Evolutionary conservation across 2,113 vertebrate genomes (phyloP), one percentile per base, ranked within the genome.

Genomic region (Syngnathus floridae): DNA sequence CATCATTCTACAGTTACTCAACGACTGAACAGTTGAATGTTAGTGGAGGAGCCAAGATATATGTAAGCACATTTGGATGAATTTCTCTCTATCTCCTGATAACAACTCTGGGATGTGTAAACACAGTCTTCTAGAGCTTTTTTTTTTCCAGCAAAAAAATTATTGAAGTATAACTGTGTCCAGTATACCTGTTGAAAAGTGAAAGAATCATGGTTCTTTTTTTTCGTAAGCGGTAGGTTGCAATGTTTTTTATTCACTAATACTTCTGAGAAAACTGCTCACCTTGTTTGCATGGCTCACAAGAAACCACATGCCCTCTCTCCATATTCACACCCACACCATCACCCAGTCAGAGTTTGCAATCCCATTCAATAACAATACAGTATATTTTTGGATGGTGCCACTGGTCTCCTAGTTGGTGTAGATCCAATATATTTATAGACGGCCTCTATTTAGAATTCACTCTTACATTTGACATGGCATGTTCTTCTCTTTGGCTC

Each of bases 41-140:
- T 21, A 14, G 46, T 21, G 72, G 8, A 13, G n/a, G 17, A 69
- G 73, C 74, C 65, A 80, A 64, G 55, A 71, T 48, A 49, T 69
- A 69, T 77, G 77, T 65, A 19, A 8, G 55, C 14, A 37, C 35
- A 10, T 57, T 57, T 4, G 16, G 35, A 10, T 17, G 35, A 37
- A 8, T 37, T 37, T 56, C 26, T 7, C 21, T 51, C 40, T 26
- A 13, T 13, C 22, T 22, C 45, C 52, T 78, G 86, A 87, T 86
- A 81, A 82, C 75, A 75, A 75, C 65, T 70, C 60, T 78, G 75
- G 72, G 72, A 86, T 70, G 77, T 77, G 78, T 77, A 86, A 86
- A 88, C 79, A 84, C 75, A 64, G 65, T 52, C 41, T 64, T 17
- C 45, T 40, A 72, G 62, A 72, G 37, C 62, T 60, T 70, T 35